These are phyloP conservation scores for Nannoperca australis DNA, from an alignment of 2,797 vertebrate species.

Conservation along the genomic window DNA sequence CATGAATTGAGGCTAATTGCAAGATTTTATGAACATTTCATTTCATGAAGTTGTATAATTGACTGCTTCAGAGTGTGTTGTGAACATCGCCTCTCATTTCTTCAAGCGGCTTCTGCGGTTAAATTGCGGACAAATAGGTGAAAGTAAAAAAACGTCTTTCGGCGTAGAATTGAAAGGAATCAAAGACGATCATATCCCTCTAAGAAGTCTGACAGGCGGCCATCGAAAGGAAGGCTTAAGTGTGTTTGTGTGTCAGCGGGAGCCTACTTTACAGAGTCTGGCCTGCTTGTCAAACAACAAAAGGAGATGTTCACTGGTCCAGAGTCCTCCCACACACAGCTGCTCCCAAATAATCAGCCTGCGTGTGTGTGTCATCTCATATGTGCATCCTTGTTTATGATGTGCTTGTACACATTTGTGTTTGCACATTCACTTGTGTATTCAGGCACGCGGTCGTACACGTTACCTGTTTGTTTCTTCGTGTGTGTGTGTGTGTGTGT, in stretches of 20 bases:
- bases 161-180: constrained; percentile 5
- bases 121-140: not conserved
- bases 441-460: not conserved
- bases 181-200: not conserved
- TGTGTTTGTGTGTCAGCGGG: constrained; percentile 58
- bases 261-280: constrained; percentile 51
- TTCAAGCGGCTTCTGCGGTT: not conserved
- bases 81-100: constrained; percentile 19
- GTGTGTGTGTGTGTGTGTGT: not conserved
- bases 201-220: constrained; percentile 2
- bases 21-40: not conserved
- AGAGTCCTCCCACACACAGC: constrained; percentile 77
- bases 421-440: constrained; percentile 31
- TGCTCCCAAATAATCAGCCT: constrained; percentile 70
- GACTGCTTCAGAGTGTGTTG: not conserved
- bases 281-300: constrained; percentile 57
- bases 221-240: constrained; percentile 35
- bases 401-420: constrained; percentile 18
- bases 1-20: not conserved
- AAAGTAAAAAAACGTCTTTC: constrained; percentile 26
- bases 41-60: not conserved
- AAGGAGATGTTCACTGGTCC: constrained; percentile 67
- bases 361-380: constrained; percentile 29
- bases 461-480: constrained; percentile 25
- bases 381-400: constrained; percentile 38